Evolutionary conservation across 2,113 vertebrate genomes (phyloP).

Genomic region (Columba livia): DNA sequence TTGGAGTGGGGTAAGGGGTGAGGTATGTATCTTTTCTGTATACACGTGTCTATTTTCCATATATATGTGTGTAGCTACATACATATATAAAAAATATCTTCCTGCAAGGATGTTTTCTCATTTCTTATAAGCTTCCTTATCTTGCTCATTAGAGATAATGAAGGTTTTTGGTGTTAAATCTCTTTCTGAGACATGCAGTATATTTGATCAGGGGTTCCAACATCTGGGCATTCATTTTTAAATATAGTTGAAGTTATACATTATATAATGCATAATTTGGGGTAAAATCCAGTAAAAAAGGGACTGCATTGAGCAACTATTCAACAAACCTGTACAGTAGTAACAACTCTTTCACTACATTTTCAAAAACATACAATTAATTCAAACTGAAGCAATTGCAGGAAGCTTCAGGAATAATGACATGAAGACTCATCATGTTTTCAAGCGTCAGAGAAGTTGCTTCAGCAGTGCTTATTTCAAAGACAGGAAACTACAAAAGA

Average conservation of each 20-base stretch:
- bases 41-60: accelerated
- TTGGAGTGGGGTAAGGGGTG: accelerated
- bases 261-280: background rate
- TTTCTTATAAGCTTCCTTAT: background rate
- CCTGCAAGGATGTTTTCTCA: background rate
- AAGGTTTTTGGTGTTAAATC: background rate
- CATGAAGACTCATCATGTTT: background rate
- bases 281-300: background rate
- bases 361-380: background rate
- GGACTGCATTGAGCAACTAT: background rate
- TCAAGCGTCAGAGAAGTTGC: background rate
- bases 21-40: background rate
- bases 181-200: background rate
- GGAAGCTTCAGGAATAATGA: background rate
- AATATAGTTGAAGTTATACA: background rate
- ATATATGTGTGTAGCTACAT: background rate
- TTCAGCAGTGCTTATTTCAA: background rate
- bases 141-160: accelerated
- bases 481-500: background rate
- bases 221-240: background rate
- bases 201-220: background rate
- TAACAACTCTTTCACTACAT: background rate
- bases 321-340: background rate
- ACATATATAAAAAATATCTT: background rate
- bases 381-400: background rate